These are phyloP conservation scores for Protomyctophum bolini DNA, from an alignment of 2,113 vertebrate genomes.

Conservation along the genomic window DNA sequence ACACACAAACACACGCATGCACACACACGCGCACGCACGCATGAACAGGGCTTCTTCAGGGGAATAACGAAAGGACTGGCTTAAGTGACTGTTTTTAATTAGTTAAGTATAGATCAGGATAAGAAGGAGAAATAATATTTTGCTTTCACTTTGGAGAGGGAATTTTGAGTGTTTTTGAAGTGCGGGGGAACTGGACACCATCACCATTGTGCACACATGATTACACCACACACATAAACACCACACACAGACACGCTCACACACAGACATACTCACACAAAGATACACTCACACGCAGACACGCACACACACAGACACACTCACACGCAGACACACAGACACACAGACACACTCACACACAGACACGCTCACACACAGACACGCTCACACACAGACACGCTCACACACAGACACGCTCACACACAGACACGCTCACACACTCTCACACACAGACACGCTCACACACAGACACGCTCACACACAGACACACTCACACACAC, in stretches of 20 bases:
- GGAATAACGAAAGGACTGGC: slow-evolving; percentile 11
- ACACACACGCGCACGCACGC: no score
- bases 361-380: slow-evolving; percentile 11
- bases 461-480: no score
- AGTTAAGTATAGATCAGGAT: slow-evolving; percentile 44
- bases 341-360: slow-evolving; percentile 3
- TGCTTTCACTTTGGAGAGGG: slow-evolving; percentile 31
- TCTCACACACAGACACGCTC: no score
- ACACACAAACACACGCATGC: no score
- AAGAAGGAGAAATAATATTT: slow-evolving; percentile 49
- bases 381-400: no score
- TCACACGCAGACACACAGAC: no score
- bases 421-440: no score
- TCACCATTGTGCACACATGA: background rate
- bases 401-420: no score
- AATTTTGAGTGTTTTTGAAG: slow-evolving; percentile 13
- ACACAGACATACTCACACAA: slow-evolving; percentile 14
- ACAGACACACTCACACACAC: background rate
- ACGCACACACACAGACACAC: no score
- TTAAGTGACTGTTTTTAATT: slow-evolving; percentile 52
- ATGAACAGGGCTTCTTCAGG: slow-evolving; percentile 1
- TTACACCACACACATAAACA: background rate
- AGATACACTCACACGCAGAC: no score
- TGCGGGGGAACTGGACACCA: background rate
- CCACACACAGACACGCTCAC: background rate